Base-by-base conservation (phyloP, 2,113 vertebrate genomes). In the Pelecanoides urinatrix region DNA sequence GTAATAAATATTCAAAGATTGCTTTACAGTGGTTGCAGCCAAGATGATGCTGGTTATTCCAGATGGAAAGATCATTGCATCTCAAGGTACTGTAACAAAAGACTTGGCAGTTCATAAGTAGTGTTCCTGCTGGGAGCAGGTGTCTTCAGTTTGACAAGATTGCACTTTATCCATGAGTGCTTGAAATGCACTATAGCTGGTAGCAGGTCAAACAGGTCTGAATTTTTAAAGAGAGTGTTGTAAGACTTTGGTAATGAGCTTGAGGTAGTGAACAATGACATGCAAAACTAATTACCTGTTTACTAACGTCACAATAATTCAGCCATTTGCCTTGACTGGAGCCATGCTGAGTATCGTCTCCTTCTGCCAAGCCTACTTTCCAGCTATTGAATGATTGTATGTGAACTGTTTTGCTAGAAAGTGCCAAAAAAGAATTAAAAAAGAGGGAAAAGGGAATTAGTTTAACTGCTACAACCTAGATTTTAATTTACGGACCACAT, bases 11-110 rank as follows among this genome's bases (percentile, higher is more conserved):
- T 94, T 92, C 88, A 92, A 53, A 68, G 86, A 55, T 53, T 83
- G 92, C 86, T 78, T 95, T 95, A 71, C 77, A 93, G 72, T 88
- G 77, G 79, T 67, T 56, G 63, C 86, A 96, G 92, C 96, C 95
- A 97, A 94, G 94, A 66, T 90, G 94, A 20, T 72, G 85, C 88
- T 95, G 97, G 96, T 88, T 92, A 71, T 95, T 98, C 97, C 97
- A 98, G 97, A 97, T 97, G 97, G 98, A 98, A 98, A 98, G 92
- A 98, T 97, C 94, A 96, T 94, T 96, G 95, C 94, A 78, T 97
- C 97, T 97, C 91, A 92, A 97, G 97, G 95, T 94, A 92, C 53
- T 90, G 70, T 94, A 98, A 98, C 98, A 97, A 97, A 97, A 97
- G 96, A 96, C 91, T 97, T 98, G 97, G 98, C 98, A 98, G 97